Conservation (phyloP, 2,888 invertebrate species). For the Lycocerus yunnanus region DNA sequence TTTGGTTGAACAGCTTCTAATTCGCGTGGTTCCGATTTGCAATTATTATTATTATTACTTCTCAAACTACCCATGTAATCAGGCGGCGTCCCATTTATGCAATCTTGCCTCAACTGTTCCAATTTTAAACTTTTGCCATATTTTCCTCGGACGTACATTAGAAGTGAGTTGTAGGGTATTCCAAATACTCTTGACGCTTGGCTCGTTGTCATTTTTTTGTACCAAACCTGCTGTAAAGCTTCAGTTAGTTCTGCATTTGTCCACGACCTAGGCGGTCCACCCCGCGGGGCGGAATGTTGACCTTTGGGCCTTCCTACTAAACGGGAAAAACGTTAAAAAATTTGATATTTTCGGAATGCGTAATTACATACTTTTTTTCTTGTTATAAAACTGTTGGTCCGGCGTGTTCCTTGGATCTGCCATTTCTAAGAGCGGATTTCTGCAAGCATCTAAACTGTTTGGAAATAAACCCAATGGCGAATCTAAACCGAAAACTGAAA, state of each 20-base stretch:
- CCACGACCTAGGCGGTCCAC: constrained; percentile 90
- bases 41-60: constrained; percentile 62
- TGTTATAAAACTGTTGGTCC: constrained; percentile 68
- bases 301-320: constrained; percentile 84
- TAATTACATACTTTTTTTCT: constrained; percentile 80
- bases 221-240: constrained; percentile 92
- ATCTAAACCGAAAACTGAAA: constrained; percentile 75
- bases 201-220: constrained; percentile 92
- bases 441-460: constrained; percentile 74
- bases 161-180: constrained; percentile 89
- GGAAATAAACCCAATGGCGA: constrained; percentile 76
- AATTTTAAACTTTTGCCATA: constrained; percentile 91
- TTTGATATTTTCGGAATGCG: not conserved
- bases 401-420: constrained; percentile 71
- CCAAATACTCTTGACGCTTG: constrained; percentile 90
- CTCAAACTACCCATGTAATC: constrained; percentile 23
- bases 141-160: constrained; percentile 92
- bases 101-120: constrained; percentile 86
- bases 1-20: constrained; percentile 49
- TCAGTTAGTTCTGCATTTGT: constrained; percentile 90
- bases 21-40: constrained; percentile 52
- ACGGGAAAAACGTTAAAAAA: constrained; percentile 40
- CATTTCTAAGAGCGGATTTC: constrained; percentile 76
- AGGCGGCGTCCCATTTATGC: constrained; percentile 73
- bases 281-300: constrained; percentile 88